Conservation (phyloP, 2,888 invertebrate species). For the Pheosia tremula region DNA sequence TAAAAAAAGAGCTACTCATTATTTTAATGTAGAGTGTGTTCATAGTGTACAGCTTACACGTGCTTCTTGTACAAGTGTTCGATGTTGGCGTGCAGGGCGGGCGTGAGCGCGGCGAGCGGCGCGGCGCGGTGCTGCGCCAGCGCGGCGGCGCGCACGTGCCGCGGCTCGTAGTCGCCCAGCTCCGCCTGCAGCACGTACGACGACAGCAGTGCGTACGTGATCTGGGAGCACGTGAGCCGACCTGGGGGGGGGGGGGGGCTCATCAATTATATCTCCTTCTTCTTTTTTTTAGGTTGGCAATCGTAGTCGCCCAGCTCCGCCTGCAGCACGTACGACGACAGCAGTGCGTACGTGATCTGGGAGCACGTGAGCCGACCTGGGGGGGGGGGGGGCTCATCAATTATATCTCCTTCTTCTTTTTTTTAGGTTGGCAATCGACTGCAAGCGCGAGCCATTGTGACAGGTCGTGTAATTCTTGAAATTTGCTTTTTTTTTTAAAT, state of each 20-base stretch:
- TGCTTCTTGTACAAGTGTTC: conserved; percentile 97
- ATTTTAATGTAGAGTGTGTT: neutral
- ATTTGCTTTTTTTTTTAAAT: no score
- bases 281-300: no score
- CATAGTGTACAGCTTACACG: conserved; percentile 80
- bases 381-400: no score
- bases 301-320: conserved; percentile 98
- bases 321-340: conserved; percentile 95
- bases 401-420: no score
- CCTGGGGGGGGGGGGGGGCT: conserved; percentile 58
- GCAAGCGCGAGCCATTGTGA: no score
- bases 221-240: conserved; percentile 97
- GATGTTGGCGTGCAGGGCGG: conserved; percentile 95
- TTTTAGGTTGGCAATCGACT: conserved; percentile 68
- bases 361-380: conserved; percentile 96
- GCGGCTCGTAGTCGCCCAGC: conserved; percentile 94
- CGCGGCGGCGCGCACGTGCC: conserved; percentile 87
- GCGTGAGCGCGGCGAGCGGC: conserved; percentile 89
- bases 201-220: conserved; percentile 97
- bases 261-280: no score
- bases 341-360: conserved; percentile 96
- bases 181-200: conserved; percentile 96
- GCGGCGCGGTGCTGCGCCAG: conserved; percentile 95
- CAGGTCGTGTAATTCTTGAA: no score
- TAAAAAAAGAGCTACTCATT: no score